Evolutionary conservation across 2,888 invertebrate species (phyloP), one percentile per base, ranked within the genome.

Genomic region (Xanthia icteritia): DNA sequence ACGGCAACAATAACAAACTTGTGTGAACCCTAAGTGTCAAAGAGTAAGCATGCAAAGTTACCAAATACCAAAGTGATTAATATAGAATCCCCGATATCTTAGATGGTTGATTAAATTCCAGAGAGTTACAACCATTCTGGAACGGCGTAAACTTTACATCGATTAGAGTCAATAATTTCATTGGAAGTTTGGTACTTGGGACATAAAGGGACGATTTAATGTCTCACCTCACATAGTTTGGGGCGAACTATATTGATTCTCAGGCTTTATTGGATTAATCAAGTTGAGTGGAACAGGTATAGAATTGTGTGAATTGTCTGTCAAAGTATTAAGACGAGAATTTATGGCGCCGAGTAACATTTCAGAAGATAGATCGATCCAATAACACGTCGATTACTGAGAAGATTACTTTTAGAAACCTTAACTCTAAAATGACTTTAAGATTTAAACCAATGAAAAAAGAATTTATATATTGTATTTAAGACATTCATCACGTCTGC

Each of bases 71-170:
- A 68, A 81, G 73, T 80, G 87, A 87, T 90, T 89, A 91, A 86
- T 90, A 92, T 91, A 79, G 88, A 89, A 92, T 90, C 92, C 93
- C 91, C 94, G 92, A 94, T 94, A 94, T 94, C 94, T 94, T 92
- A 92, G 94, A 85, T 89, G 91, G 91, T 94, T 95, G 94, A 95
- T 95, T 95, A 95, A 95, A 95, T 95, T 95, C 94, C 94, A 86
- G 81, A 75, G 87, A 86, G 91, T 92, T 92, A 92, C 91, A 90
- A 86, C 89, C 89, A 89, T 90, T 89, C 90, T 92, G 92, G 91
- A 92, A 92, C 84, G 91, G 92, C 93, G 92, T 92, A 92, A 94
- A 95, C 87, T 95, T 94, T 91, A 92, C 92, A 92, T 94, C 93
- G 94, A 95, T 95, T 94, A 90, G 83, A 92, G 91, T 90, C 91